Conservation (phyloP, 2,888 invertebrate species). For the Brachylomia viminalis region DNA sequence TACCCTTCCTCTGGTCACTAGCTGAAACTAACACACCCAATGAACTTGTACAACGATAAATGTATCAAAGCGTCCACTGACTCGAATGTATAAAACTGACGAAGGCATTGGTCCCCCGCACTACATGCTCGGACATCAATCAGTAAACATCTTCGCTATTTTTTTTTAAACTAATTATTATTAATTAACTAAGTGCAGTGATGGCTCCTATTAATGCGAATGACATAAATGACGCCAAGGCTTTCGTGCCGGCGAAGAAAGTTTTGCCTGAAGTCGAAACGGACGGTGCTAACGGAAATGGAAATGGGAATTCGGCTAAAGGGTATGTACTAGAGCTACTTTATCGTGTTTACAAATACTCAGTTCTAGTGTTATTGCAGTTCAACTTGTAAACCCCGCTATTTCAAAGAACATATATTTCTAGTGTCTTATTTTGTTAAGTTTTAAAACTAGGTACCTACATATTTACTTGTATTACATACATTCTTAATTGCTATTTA, state of each 20-base stretch:
- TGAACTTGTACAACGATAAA: conserved; percentile 66
- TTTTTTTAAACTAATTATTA: conserved; percentile 61
- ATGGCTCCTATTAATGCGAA: conserved; percentile 87
- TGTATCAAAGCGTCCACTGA: conserved; percentile 67
- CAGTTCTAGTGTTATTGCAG: not conserved
- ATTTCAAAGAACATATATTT: not conserved
- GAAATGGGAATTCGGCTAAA: conserved; percentile 66
- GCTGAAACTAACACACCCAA: conserved; percentile 53
- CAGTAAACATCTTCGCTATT: conserved; percentile 73
- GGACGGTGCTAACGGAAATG: conserved; percentile 79
- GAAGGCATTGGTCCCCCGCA: conserved; percentile 75
- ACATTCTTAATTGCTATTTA: not conserved
- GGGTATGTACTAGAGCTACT: conserved; percentile 70
- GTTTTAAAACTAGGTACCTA: not conserved
- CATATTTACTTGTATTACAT: not conserved
- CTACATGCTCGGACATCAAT: conserved; percentile 81
- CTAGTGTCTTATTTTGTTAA: not conserved
- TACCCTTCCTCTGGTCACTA: conserved; percentile 46
- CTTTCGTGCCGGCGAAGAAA: conserved; percentile 79
- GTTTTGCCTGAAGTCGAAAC: conserved; percentile 84
- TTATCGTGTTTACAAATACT: conserved; percentile 36
- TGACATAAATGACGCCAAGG: conserved; percentile 78
- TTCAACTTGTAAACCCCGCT: conserved; percentile 23
- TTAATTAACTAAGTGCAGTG: conserved; percentile 75
- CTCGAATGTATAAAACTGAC: conserved; percentile 81